These are phyloP conservation scores for Nemapogon koenigi DNA, from an alignment of 2,888 invertebrate species.

Conservation along the genomic window DNA sequence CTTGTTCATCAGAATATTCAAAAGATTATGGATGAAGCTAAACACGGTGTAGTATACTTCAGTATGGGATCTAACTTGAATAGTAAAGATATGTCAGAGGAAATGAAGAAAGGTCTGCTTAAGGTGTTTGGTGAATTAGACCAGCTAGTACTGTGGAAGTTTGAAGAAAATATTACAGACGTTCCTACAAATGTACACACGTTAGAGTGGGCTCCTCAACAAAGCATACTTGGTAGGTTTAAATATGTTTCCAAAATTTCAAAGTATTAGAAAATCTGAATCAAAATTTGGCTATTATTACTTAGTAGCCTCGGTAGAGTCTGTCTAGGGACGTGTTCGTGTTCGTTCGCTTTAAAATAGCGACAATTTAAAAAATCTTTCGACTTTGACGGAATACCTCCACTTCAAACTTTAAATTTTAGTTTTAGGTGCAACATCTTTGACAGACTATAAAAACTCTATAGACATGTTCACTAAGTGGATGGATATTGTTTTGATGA, in stretches of 20 bases:
- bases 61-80: constrained; percentile 33
- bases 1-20: constrained; percentile 1
- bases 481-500: too few species aligned
- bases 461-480: too few species aligned
- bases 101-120: constrained; percentile 25
- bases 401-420: too few species aligned
- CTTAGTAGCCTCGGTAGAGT: too few species aligned
- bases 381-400: too few species aligned
- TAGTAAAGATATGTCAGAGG: constrained; percentile 28
- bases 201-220: constrained; percentile 41
- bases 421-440: too few species aligned
- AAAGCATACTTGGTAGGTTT: constrained; percentile 35
- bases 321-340: too few species aligned
- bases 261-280: too few species aligned
- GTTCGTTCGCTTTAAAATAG: too few species aligned
- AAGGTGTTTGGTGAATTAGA: constrained; percentile 31
- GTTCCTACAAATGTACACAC: constrained; percentile 36
- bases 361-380: too few species aligned
- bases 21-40: constrained; percentile 18
- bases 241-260: neutral
- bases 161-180: constrained; percentile 29
- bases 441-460: too few species aligned
- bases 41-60: constrained; percentile 34
- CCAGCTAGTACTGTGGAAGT: constrained; percentile 43
- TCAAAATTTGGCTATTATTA: too few species aligned